Evolutionary conservation across 2,113 vertebrate genomes (phyloP), one percentile per base, ranked within the genome.

Genomic region (Todiramphus chloris): DNA sequence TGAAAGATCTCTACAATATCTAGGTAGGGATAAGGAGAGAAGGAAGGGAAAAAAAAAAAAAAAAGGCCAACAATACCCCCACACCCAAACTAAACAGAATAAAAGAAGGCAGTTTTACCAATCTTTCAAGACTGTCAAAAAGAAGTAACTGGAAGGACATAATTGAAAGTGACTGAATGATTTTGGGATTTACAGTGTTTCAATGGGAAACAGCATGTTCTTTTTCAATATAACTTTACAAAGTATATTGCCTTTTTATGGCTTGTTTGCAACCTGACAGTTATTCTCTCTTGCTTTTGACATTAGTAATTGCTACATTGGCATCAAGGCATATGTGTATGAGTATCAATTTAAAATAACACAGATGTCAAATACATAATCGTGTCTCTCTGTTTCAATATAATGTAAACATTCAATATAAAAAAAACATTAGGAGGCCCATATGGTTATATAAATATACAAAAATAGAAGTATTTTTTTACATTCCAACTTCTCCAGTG

Each of bases 11-110:
- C n/a, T 53, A 5, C 16, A 74, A 18, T 43, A 48, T 37, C 27
- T 64, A 50, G 31, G 18, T 25, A 73, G 14, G 18, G 10, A 64
- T 17, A 44, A 67, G 30, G 13, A 77, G 11, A 53, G 5, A 25
- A 50, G 20, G 24, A 43, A 46, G 6, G 3, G 5, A 8, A n/a
- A 28, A 6, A 8, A n/a, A 28, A 50, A 67, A 50, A 67, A 25
- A 76, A 20, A 41, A 4, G 16, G n/a, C 5, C 35, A 31, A 11
- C 1, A 11, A 33, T 20, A 5, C 0, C 1, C 6, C 23, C 4
- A 17, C 56, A 13, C 11, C 7, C 23, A 50, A 33, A 35, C 19
- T 14, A 33, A 70, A 24, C 7, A 56, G 37, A 58, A 19, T 24
- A 35, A 48, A 69, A 59, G 16, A 75, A 58, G 5, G 3, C 33